Evolutionary conservation across 2,797 vertebrate species (phyloP).

Genomic region (Thunnus albacares): DNA sequence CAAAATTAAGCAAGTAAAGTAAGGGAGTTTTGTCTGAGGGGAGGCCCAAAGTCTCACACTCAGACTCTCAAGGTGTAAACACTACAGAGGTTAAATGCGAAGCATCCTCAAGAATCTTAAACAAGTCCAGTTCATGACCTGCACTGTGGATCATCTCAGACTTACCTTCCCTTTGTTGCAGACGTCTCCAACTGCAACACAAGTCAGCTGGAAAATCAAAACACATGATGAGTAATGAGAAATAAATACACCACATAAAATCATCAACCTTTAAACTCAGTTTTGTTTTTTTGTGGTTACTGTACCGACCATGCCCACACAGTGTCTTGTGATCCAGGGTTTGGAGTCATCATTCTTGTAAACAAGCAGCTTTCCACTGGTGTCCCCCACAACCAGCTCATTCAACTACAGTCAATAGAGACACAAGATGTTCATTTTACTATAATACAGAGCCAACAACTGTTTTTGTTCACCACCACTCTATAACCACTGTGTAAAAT

Average conservation of each 20-base stretch:
- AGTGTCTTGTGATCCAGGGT: constrained; percentile 91
- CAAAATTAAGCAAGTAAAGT: too few species aligned
- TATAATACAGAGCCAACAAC: not conserved
- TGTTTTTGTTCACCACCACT: not conserved
- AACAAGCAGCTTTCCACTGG: constrained; percentile 91
- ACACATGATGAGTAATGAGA: not conserved
- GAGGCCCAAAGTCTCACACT: too few species aligned
- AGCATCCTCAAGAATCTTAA: too few species aligned
- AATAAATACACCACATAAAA: not conserved
- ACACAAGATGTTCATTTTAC: not conserved
- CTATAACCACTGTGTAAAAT: not conserved
- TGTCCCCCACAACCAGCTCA: constrained; percentile 96
- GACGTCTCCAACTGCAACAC: constrained; percentile 94
- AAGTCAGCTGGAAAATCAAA: constrained; percentile 90
- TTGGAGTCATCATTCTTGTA: constrained; percentile 96
- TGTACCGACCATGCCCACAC: constrained; percentile 94
- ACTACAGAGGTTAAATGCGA: too few species aligned
- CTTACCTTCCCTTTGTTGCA: constrained; percentile 97
- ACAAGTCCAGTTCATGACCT: too few species aligned
- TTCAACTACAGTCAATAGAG: constrained; percentile 86
- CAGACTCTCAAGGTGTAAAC: too few species aligned
- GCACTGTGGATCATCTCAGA: not conserved
- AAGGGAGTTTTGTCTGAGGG: too few species aligned
- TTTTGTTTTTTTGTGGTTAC: not conserved
- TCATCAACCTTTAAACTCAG: rapidly evolving